Evolutionary conservation across 2,113 vertebrate genomes (phyloP).

Genomic region (Pogonocichla stellata): DNA sequence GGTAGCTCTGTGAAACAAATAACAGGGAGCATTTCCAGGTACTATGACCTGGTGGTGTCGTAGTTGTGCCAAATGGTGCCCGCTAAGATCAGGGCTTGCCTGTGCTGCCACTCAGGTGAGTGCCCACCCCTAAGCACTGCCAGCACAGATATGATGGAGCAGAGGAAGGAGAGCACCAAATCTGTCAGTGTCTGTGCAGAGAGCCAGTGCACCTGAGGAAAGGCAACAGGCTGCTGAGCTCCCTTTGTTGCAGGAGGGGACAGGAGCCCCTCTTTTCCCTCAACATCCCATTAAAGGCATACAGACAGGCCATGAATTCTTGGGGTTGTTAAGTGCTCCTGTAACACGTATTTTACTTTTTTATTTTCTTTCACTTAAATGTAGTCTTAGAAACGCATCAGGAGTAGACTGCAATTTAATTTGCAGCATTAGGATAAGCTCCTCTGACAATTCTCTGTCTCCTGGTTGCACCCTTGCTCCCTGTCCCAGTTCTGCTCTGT

Average conservation of each 20-base stretch:
- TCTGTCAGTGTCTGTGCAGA: not conserved
- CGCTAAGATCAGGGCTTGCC: accelerated
- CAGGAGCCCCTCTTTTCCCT: not conserved
- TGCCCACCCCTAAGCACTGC: not conserved
- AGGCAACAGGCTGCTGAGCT: not conserved
- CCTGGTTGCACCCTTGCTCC: not conserved
- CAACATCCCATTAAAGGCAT: not conserved
- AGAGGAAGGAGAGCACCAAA: not conserved
- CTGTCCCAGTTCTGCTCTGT: not conserved
- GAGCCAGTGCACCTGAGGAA: not conserved
- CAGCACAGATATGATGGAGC: accelerated
- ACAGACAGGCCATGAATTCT: not conserved
- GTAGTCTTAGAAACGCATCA: not conserved
- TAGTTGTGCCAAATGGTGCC: not conserved
- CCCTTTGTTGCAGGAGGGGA: not conserved
- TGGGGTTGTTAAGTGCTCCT: not conserved
- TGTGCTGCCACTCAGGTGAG: not conserved
- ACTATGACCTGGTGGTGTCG: accelerated
- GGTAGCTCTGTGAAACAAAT: not conserved
- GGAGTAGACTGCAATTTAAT: not conserved
- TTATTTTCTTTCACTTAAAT: not conserved
- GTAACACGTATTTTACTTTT: not conserved
- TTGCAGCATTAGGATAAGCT: not conserved
- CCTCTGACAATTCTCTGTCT: not conserved
- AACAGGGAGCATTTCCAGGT: not conserved